Evolutionary conservation across 2,888 invertebrate species (phyloP).

Genomic region (Yponomeuta cagnagella): DNA sequence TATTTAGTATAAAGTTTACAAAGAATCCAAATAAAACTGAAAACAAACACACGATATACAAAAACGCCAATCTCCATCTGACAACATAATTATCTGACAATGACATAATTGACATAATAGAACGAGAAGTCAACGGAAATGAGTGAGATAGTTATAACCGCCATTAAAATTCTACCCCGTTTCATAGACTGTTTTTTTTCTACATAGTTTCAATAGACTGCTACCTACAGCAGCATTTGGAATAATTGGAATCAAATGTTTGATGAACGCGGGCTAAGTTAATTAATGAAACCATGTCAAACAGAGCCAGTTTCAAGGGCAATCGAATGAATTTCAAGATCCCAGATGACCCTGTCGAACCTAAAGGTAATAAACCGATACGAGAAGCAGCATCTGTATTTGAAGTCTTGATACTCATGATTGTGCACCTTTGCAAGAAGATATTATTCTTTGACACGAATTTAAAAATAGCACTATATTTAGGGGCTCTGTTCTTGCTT

Average conservation of each 20-base stretch:
- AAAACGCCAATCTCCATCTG: too few species aligned
- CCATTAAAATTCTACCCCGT: too few species aligned
- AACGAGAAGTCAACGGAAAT: too few species aligned
- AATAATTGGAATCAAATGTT: not conserved
- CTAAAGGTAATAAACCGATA: constrained; percentile 86
- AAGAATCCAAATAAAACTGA: too few species aligned
- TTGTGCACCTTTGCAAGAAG: constrained; percentile 91
- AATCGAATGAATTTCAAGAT: constrained; percentile 53
- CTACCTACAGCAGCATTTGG: too few species aligned
- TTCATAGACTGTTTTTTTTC: too few species aligned
- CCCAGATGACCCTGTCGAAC: constrained; percentile 59
- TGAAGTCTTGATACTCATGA: constrained; percentile 87
- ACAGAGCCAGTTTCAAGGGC: constrained; percentile 14
- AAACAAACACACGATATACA: too few species aligned
- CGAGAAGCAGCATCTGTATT: constrained; percentile 88
- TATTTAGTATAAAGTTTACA: too few species aligned
- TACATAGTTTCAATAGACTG: too few species aligned
- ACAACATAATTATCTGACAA: too few species aligned
- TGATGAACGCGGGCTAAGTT: not conserved
- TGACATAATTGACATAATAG: too few species aligned
- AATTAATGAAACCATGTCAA: constrained; percentile 7
- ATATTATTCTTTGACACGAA: constrained; percentile 89
- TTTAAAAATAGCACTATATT: constrained; percentile 90
- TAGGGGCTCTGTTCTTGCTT: constrained; percentile 86
- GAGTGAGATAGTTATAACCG: too few species aligned